phyloP scores from a whole-genome alignment of 2,113 vertebrate genomes.

The Microtus ochrogaster region DNA sequence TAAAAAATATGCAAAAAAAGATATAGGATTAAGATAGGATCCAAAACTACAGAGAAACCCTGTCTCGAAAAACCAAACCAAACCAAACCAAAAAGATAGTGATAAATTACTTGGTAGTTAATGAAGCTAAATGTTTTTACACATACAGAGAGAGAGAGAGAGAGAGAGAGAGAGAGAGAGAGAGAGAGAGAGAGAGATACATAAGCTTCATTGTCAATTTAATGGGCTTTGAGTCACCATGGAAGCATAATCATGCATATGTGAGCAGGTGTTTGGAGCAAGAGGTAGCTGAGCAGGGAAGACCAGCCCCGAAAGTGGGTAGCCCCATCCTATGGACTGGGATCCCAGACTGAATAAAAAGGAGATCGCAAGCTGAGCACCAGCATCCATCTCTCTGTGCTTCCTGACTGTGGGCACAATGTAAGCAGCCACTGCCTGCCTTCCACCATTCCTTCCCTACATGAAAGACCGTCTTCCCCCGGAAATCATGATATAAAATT shows the following conservation, averaged over 20 bases:
- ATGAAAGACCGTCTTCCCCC: background rate
- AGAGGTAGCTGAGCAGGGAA: background rate
- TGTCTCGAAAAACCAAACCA: no score
- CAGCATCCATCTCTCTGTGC: background rate
- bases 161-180: no score
- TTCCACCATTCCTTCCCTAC: background rate
- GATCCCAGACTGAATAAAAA: background rate
- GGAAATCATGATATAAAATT: no score
- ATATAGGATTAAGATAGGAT: background rate
- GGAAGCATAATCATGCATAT: background rate
- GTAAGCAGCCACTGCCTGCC: no score
- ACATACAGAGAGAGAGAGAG: background rate
- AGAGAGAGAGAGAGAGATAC: no score
- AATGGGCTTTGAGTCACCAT: background rate
- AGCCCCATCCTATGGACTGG: background rate
- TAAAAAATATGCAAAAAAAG: no score
- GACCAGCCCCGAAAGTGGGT: background rate
- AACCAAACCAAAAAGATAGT: background rate
- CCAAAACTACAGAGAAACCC: no score
- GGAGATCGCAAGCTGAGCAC: background rate
- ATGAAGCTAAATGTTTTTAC: background rate
- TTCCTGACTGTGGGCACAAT: no score
- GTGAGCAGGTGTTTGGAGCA: no score
- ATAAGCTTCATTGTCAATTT: background rate
- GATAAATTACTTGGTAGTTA: conserved; percentile 9